phyloP scores from a whole-genome alignment of 2,888 invertebrate genomes.

The Phyto melanocephala region DNA sequence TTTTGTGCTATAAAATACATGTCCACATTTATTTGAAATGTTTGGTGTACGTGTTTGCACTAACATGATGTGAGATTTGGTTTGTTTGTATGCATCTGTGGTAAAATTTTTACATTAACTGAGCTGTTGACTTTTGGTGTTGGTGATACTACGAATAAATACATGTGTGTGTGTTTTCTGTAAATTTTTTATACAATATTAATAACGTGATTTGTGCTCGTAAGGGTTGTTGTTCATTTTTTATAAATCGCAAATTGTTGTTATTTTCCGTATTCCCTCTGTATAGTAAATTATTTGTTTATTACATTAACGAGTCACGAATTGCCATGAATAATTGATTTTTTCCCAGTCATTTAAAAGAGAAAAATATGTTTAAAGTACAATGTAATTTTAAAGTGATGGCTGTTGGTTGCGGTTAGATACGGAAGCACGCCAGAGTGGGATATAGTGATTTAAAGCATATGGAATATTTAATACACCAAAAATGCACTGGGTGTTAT shows the following conservation, averaged over 20 bases:
- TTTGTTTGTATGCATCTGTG: background rate
- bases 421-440: background rate
- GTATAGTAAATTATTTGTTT: conserved; percentile 54
- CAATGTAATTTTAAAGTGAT: conserved; percentile 24
- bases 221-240: conserved; percentile 23
- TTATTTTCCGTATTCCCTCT: background rate
- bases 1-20: background rate
- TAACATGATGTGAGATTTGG: background rate
- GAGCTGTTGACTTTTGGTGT: background rate
- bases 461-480: background rate
- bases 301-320: conserved; percentile 57
- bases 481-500: background rate
- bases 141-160: background rate
- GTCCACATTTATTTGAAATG: background rate
- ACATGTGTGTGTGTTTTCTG: conserved; percentile 11
- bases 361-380: background rate
- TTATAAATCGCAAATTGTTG: background rate
- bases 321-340: conserved; percentile 51
- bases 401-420: background rate
- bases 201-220: conserved; percentile 50
- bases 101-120: background rate
- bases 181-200: conserved; percentile 33
- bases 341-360: conserved; percentile 3
- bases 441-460: background rate
- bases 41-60: background rate